Base-by-base conservation (phyloP, 2,797 vertebrate genomes). In the Rachycentron canadum region DNA sequence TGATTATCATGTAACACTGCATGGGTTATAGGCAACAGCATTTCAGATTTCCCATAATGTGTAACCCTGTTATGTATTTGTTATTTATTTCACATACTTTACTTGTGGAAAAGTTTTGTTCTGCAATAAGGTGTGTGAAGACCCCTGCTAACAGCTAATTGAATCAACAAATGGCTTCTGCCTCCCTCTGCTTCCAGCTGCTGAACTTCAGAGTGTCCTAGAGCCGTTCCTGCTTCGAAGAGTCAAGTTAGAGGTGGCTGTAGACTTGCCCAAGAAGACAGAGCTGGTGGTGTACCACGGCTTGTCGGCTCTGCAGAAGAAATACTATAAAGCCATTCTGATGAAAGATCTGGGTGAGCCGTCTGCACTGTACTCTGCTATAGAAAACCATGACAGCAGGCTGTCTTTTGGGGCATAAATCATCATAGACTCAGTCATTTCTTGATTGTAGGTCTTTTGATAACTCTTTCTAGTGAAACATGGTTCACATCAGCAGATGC, bases 201-300 rank as follows among this genome's bases (percentile, higher is more conserved):
- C 92, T 45, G 97, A 97, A 84, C 93, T 99, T 10, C 97, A 97
- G 78, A 89, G 70, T 47, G 78, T 98, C 65, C 90, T 99, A 82
- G 95, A 96, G 91, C 97, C 97, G 0, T 98, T 98, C 91, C 93
- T 99, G 66, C 95, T 99, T 32, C 95, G 97, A 13, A 92, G 98
- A 84, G 94, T 98, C 45, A 99, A 99, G 78, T 93, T 95, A 0
- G 96, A 98, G 59, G 97, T 98, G 55, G 96, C 96, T 1, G 59
- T 92, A 0, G 97, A 99, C 16, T 93, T 99, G 36, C 97, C 97
- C 12, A 96, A 93, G 92, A 99, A 98, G 87, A 94, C 92, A 0
- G 97, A 99, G 87, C 92, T 99, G 40, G 92, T 99, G 82, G 82
- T 99, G 6, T 99, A 97, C 86, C 97, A 99, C 0, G 96, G 98